Percentiles rank a stretch among this genome's conserved stretches.
Conservation (phyloP, 2,888 invertebrate species). For the Clanis bilineata region DNA sequence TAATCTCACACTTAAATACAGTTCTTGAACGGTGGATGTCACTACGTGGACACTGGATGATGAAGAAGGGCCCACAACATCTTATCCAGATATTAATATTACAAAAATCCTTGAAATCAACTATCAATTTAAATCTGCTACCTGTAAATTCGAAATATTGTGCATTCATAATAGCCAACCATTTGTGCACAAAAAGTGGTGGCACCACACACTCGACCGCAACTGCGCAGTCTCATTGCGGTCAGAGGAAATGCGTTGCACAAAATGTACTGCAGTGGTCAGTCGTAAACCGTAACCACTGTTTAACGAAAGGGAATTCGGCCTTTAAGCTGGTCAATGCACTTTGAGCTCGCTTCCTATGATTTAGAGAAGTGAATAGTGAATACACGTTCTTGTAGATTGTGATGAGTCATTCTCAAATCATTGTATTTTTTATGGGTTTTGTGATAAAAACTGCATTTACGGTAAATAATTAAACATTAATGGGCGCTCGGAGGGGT, state of each 20-base stretch:
- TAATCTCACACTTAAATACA: no score
- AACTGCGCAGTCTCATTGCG: conserved; percentile 22
- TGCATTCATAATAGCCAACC: not conserved
- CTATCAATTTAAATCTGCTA: not conserved
- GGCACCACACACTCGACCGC: not conserved
- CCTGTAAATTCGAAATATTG: not conserved
- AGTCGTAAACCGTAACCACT: conserved; percentile 8
- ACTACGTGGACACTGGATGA: no score
- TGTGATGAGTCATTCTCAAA: not conserved
- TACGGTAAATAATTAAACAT: no score
- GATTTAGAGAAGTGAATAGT: not conserved
- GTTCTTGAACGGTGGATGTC: no score
- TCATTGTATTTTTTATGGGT: not conserved
- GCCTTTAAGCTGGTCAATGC: conserved; percentile 4
- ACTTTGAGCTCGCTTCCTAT: conserved; percentile 1
- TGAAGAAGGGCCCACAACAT: no score
- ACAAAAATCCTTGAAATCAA: not conserved
- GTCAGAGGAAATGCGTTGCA: conserved; percentile 21
- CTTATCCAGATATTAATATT: no score
- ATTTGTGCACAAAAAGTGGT: not conserved
- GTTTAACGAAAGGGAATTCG: conserved; percentile 7
- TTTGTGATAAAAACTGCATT: no score
- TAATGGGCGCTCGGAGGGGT: no score
- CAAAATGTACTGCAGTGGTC: conserved; percentile 19
- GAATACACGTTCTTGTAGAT: not conserved